A percentile compares a stretch with the other conserved stretches of the same genome.
Evolutionary conservation across 1,140 invertebrate genomes (phyloP).

Genomic region (Trachelipus rathkii): DNA sequence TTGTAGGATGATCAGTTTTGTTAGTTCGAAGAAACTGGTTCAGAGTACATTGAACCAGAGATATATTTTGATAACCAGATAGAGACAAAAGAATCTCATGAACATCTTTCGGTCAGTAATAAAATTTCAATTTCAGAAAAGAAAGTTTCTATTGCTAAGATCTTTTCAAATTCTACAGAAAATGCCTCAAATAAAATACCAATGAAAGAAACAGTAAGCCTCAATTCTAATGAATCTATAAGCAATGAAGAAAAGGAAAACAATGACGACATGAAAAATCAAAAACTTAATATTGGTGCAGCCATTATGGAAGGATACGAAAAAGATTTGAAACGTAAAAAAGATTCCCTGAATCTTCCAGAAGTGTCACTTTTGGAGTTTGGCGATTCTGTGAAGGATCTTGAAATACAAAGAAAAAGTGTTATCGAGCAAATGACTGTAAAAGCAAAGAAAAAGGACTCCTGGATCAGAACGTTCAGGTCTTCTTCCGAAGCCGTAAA

Average conservation of each 20-base stretch:
- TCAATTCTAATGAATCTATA: too few relatives aligned
- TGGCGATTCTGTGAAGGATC: constrained; percentile 46
- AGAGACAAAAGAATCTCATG: too few relatives aligned
- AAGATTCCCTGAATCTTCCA: constrained; percentile 43
- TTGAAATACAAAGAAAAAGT: constrained; percentile 43
- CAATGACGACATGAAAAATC: too few relatives aligned
- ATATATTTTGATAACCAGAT: too few relatives aligned
- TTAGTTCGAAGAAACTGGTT: background rate
- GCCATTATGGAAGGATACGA: constrained; percentile 47
- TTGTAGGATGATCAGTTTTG: background rate
- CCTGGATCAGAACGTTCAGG: constrained; percentile 45
- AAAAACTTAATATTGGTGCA: constrained; percentile 28
- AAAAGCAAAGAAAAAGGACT: constrained; percentile 46
- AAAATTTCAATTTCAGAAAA: too few relatives aligned
- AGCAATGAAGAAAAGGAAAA: too few relatives aligned
- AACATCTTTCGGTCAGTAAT: too few relatives aligned
- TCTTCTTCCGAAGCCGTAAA: too few relatives aligned
- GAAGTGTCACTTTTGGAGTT: constrained; percentile 46
- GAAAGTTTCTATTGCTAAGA: too few relatives aligned
- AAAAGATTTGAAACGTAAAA: constrained; percentile 41
- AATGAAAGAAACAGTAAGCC: too few relatives aligned
- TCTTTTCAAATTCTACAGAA: too few relatives aligned
- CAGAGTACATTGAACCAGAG: background rate
- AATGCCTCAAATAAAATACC: too few relatives aligned
- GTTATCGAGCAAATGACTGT: constrained; percentile 47